phyloP scores from a whole-genome alignment of 64 coral and sea anemone genomes.

The Porites australiensis region DNA sequence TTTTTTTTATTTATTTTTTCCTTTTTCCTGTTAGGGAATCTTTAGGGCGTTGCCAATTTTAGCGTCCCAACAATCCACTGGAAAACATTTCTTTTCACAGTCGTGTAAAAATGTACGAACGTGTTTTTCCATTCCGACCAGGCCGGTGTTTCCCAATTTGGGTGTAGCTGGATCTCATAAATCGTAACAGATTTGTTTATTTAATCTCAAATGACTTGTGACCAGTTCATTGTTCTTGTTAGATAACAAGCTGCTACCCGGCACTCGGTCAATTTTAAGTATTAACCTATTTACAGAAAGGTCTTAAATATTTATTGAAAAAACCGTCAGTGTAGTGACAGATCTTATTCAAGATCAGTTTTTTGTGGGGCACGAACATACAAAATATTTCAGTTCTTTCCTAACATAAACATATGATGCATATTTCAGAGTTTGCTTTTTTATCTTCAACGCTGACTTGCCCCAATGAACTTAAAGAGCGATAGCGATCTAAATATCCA shows the following conservation, averaged over 20 bases:
- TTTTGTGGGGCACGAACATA: too few species aligned
- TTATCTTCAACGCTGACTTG: conserved; percentile 32
- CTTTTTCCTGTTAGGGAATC: background rate
- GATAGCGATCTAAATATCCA: conserved; percentile 48
- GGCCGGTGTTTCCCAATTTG: background rate
- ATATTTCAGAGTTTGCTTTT: conserved; percentile 13
- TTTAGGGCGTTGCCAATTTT: conserved; percentile 10
- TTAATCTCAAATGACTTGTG: conserved; percentile 40
- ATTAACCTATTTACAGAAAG: background rate
- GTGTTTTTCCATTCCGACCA: background rate
- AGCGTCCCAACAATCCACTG: background rate
- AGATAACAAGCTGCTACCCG: background rate
- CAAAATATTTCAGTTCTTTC: background rate
- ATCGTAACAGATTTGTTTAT: conserved; percentile 58
- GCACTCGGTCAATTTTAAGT: background rate
- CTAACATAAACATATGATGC: conserved; percentile 25
- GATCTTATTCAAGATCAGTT: background rate
- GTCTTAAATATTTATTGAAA: background rate
- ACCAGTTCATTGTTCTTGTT: background rate
- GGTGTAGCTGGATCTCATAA: conserved; percentile 28
- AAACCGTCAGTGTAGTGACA: background rate
- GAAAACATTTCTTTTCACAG: background rate
- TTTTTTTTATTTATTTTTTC: too few species aligned
- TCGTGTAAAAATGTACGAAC: background rate
- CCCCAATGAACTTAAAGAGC: background rate